A percentile compares a stretch with the other conserved stretches of the same genome.
Evolutionary conservation across 1,140 invertebrate genomes (phyloP).

Genomic region (Calephelis nemesis): DNA sequence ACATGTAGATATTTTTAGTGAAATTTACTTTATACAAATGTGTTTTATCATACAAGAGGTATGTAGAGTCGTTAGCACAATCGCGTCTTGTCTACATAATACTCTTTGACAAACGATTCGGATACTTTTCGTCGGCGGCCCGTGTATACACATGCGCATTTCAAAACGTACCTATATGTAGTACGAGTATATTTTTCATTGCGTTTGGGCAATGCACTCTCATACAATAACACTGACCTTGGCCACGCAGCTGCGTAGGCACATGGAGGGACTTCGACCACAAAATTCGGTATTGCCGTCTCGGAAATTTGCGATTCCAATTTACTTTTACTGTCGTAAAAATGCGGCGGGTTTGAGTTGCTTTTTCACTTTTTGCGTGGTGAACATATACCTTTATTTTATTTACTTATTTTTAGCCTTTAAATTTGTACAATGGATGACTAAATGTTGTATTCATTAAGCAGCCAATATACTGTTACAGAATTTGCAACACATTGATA

Average conservation of each 20-base stretch:
- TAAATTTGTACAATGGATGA: no score
- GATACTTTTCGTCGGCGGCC: conserved; percentile 50
- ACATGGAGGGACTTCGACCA: conserved; percentile 22
- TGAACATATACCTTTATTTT: no score
- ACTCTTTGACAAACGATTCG: conserved; percentile 53
- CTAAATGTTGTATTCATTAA: no score
- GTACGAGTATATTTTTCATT: conserved; percentile 53
- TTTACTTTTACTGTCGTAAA: conserved; percentile 14
- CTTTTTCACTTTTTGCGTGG: neutral
- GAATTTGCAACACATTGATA: no score
- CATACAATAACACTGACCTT: conserved; percentile 62
- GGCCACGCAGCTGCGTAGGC: conserved; percentile 54
- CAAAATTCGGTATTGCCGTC: conserved; percentile 39
- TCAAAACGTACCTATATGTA: conserved; percentile 23
- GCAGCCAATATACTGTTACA: no score
- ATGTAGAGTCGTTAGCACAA: no score
- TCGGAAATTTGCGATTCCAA: conserved; percentile 22
- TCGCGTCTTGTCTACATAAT: conserved; percentile 19
- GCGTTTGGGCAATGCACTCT: conserved; percentile 69
- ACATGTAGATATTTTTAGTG: no score
- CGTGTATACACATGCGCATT: conserved; percentile 35
- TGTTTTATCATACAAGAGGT: no score
- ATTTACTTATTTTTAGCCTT: no score
- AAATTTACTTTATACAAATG: no score
- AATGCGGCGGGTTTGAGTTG: neutral